phyloP scores from a whole-genome alignment of 2,113 vertebrate genomes.

The Actinemys pallida region DNA sequence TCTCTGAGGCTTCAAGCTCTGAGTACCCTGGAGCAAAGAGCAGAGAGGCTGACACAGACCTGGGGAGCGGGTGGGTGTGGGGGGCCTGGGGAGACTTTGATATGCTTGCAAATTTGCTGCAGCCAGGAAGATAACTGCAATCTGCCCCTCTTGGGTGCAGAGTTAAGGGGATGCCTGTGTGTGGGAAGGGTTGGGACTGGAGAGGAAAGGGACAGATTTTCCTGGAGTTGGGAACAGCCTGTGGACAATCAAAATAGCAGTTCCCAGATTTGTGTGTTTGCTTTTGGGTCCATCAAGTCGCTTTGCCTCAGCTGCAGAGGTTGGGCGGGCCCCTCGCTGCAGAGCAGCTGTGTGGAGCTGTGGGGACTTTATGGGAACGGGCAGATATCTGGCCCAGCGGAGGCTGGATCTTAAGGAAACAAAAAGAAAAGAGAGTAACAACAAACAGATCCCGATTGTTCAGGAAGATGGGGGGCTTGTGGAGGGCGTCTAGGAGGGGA shows the following conservation, averaged over 20 bases:
- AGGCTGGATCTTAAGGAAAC: neutral
- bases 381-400: neutral
- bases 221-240: neutral
- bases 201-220: neutral
- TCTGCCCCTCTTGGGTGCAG: neutral
- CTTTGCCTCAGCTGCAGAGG: fast-evolving
- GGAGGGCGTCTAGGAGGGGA: neutral
- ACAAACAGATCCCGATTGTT: fast-evolving
- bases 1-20: neutral
- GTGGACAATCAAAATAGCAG: fast-evolving
- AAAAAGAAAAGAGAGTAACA: fast-evolving
- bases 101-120: too few species aligned
- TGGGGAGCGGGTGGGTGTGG: neutral
- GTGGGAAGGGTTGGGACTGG: neutral
- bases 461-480: fast-evolving
- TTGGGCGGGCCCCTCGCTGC: neutral
- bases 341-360: neutral
- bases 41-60: neutral
- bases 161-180: neutral
- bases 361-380: neutral
- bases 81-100: neutral
- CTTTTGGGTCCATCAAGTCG: neutral
- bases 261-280: neutral
- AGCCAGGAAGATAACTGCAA: neutral
- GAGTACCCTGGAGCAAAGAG: neutral